Base-by-base conservation (phyloP, 2,113 vertebrate species). In the Aspidoscelis tigris region DNA sequence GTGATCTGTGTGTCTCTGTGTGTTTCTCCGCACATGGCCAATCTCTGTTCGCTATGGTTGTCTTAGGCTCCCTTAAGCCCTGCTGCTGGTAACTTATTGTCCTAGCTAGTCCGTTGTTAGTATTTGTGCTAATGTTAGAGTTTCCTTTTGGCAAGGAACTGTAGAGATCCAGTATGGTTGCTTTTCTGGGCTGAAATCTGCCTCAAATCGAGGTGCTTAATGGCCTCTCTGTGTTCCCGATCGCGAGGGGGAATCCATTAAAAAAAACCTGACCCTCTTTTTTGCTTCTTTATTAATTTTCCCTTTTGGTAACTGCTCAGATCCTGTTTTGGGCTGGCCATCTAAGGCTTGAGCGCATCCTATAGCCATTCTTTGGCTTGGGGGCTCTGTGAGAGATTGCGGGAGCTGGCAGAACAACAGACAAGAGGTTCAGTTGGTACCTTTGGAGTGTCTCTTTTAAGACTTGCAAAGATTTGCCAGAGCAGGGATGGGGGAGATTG, bases 191-290 rank as follows among this genome's bases (percentile, higher is more conserved):
- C 26, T 76, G 83, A 26, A 33, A 50, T 65, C 58, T 9, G 65
- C 58, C 18, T 16, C 0, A 33, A 76, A 20, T n/a, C 26, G 33
- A 3, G 61, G 2, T 12, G 0, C 0, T 26, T 69, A 0, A 12
- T 1, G 3, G 1, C 73, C 47, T 64, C 76, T 26, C 18, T 2
- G 24, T 55, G 22, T 73, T 33, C 33, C 33, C 33, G 33, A 10
- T 41, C 10, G 8, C 5, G 24, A 16, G 81, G 61, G 33, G 81
- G 24, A 47, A n/a, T 55, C 21, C 22, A 26, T 26, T 26, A 44
- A n/a, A 26, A 20, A 21, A 26, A 74, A 82, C 21, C 58, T 64
- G 20, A 73, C n/a, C 6, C 44, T 11, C 39, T 76, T 18, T 47
- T 12, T 66, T 50, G 24, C 61, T 26, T 53, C 18, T 26, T 47